Evolutionary conservation across 2,888 invertebrate species (phyloP), one percentile per base, ranked within the genome.

Genomic region (Toxonevra muliebris): DNA sequence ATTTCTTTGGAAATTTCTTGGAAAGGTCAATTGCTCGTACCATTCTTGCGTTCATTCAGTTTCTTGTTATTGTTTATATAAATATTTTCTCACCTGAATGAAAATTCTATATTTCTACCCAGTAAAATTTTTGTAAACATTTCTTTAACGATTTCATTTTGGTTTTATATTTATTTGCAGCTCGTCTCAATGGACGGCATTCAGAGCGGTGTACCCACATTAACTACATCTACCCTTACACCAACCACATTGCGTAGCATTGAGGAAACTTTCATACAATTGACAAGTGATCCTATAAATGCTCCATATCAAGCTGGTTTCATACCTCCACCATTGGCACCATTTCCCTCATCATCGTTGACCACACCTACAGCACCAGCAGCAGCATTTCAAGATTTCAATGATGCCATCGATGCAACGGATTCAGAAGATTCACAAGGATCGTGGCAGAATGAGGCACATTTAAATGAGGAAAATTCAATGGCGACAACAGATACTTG

Each of bases 141-240:
- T 48, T 48, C 30, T 30, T 30, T 48, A 48, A 48, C 11, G 48
- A 11, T 15, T 13, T 10, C 5, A n/a, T 48, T 48, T 1, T 45
- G 12, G 11, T 15, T 59, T 42, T 57, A 15, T 63, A 61, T 66
- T 30, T 79, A 74, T 76, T 90, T 89, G 13, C 89, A 94, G 94
- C 90, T 93, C 88, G 91, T 92, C 78, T 90, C 92, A 84, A 88
- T 93, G 85, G 94, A 94, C 87, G 93, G 93, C 80, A 88, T 93
- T 85, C 93, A 93, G 86, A 93, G 93, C 84, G 94, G 94, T 81
- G 94, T 96, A 80, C 95, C 95, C 65, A 96, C 96, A 69, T 90
- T 93, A 85, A 97, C 96, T 74, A 96, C 97, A 81, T 93, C 96
- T 74, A 96, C 95, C 81, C 88, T 97, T 79, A 97, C 97, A 75